These are phyloP conservation scores for Xiphydria camelus DNA, from an alignment of 2,888 invertebrate species.

Conservation along the genomic window DNA sequence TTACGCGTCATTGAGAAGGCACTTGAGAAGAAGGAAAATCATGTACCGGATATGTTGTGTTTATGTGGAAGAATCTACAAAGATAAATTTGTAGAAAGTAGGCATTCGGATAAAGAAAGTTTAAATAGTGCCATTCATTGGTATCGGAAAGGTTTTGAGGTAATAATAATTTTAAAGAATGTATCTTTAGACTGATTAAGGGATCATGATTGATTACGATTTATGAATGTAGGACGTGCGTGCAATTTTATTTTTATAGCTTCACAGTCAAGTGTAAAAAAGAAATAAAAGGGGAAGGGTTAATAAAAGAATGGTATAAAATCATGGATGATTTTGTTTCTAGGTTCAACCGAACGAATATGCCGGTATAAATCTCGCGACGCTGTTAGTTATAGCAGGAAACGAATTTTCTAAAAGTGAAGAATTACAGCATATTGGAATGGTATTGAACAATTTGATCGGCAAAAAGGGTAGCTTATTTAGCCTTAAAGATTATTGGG, in stretches of 20 bases:
- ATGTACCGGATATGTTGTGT: constrained; percentile 96
- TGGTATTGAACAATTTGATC: constrained; percentile 94
- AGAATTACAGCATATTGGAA: constrained; percentile 88
- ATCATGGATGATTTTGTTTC: constrained; percentile 13
- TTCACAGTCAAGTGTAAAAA: no score
- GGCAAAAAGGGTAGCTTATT: constrained; percentile 96
- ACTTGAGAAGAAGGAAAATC: constrained; percentile 89
- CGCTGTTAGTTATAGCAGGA: constrained; percentile 93
- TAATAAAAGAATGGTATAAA: no score
- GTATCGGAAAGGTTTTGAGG: constrained; percentile 96
- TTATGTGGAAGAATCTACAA: constrained; percentile 97
- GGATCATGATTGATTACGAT: neutral
- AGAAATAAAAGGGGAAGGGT: no score
- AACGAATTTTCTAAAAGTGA: constrained; percentile 91
- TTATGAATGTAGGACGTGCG: no score
- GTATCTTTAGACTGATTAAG: neutral
- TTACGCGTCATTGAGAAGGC: constrained; percentile 89
- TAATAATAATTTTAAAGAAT: constrained; percentile 27
- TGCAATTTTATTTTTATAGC: no score
- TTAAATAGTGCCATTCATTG: constrained; percentile 92
- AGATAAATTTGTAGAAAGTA: constrained; percentile 95
- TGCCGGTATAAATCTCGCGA: constrained; percentile 98
- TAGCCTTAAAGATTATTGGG: constrained; percentile 96
- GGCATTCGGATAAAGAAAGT: constrained; percentile 85
- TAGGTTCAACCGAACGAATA: constrained; percentile 96